These are phyloP conservation scores for Oligia strigilis DNA, from an alignment of 2,888 invertebrate species.

Conservation along the genomic window DNA sequence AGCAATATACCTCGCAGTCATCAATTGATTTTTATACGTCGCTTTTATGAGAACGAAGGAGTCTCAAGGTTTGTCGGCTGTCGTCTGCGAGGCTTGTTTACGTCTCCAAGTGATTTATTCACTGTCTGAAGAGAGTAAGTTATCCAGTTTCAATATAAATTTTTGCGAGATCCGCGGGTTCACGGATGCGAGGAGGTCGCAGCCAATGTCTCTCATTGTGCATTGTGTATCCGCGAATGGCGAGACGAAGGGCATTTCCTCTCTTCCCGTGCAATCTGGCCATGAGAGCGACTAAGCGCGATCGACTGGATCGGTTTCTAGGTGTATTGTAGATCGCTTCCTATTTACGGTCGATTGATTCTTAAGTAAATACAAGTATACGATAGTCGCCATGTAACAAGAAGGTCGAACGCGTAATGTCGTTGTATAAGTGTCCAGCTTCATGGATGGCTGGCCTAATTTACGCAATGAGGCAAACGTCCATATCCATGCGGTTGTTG, in stretches of 20 bases:
- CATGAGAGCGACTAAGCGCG: conserved; percentile 77
- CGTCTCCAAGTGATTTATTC: conserved; percentile 61
- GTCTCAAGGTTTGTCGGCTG: conserved; percentile 70
- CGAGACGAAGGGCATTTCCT: conserved; percentile 87
- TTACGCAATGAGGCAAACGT: conserved; percentile 48
- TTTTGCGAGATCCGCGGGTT: conserved; percentile 69
- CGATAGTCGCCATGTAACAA: conserved; percentile 56
- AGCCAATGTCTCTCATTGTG: conserved; percentile 85
- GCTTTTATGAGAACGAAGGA: conserved; percentile 70
- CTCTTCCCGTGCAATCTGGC: conserved; percentile 79
- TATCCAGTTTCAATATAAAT: conserved; percentile 45
- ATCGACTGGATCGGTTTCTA: conserved; percentile 71
- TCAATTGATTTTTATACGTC: conserved; percentile 73
- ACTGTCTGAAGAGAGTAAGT: conserved; percentile 39
- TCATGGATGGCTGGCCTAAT: conserved; percentile 39
- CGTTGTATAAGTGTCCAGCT: conserved; percentile 62
- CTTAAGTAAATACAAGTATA: conserved; percentile 54
- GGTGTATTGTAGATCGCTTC: conserved; percentile 67
- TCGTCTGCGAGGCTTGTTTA: conserved; percentile 65
- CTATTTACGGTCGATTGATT: conserved; percentile 64
- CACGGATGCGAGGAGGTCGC: conserved; percentile 83
- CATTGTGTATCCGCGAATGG: conserved; percentile 81
- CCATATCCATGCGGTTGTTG: conserved; percentile 38
- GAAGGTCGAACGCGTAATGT: conserved; percentile 58
- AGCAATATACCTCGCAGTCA: conserved; percentile 61